Conservation (phyloP, 2,113 vertebrate species). For the Cinclus cinclus region DNA sequence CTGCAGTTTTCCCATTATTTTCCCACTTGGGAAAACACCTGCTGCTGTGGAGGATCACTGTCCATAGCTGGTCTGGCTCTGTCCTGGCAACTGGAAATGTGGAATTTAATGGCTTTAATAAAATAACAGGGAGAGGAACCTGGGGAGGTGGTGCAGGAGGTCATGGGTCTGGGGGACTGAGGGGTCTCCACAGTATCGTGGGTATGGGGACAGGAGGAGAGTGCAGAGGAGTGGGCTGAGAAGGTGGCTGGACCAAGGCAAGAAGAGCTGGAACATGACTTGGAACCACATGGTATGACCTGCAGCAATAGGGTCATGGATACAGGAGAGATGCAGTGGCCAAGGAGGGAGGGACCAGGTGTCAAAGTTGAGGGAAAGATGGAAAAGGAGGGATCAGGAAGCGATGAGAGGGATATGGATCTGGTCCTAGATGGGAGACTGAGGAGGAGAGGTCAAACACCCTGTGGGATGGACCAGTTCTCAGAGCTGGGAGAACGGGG, state of each 20-base stretch:
- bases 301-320: neutral
- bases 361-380: neutral
- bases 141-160: neutral
- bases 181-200: accelerated
- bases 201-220: neutral
- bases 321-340: neutral
- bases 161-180: accelerated
- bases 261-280: neutral
- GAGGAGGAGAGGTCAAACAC: neutral
- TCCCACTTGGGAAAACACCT: neutral
- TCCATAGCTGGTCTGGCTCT: neutral
- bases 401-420: neutral
- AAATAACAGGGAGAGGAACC: neutral
- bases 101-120: neutral
- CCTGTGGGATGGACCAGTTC: neutral
- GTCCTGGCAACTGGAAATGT: neutral
- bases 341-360: neutral
- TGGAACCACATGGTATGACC: neutral
- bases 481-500: neutral
- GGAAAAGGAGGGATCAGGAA: neutral
- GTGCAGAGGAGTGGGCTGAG: neutral
- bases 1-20: neutral
- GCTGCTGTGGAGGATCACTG: neutral
- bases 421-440: neutral
- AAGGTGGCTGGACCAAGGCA: neutral